phyloP scores from a whole-genome alignment of 2,797 vertebrate species.

The Psittacula derbiana region DNA sequence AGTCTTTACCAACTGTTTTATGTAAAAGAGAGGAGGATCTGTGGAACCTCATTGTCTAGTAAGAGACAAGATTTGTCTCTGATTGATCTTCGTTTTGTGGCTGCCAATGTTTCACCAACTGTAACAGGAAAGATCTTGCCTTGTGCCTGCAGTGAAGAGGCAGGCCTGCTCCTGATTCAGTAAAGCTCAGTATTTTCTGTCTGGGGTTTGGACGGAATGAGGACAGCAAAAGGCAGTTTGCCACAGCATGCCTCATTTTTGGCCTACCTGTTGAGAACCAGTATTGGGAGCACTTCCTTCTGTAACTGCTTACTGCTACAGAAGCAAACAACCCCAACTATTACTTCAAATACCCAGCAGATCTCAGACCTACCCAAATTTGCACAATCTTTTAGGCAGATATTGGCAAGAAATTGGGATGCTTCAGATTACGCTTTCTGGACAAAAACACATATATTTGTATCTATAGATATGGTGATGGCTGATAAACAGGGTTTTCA shows the following conservation, averaged over 20 bases:
- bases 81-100: not conserved
- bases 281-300: not conserved
- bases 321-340: not conserved
- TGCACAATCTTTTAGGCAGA: not conserved
- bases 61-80: not conserved
- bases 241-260: not conserved
- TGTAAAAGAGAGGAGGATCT: not conserved
- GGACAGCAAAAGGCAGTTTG: not conserved
- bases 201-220: not conserved
- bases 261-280: not conserved
- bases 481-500: not conserved
- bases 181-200: not conserved
- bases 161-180: not conserved
- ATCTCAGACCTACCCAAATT: not conserved
- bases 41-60: not conserved
- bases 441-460: not conserved
- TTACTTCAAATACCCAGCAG: not conserved
- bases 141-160: not conserved
- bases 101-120: not conserved
- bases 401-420: not conserved
- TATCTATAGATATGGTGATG: not conserved
- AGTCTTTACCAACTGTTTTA: not conserved
- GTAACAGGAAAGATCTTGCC: not conserved
- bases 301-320: not conserved
- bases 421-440: not conserved